Percentiles rank a stretch among this genome's conserved stretches.
Evolutionary conservation across 2,888 invertebrate species (phyloP).

Genomic region (Drosophila atripex): DNA sequence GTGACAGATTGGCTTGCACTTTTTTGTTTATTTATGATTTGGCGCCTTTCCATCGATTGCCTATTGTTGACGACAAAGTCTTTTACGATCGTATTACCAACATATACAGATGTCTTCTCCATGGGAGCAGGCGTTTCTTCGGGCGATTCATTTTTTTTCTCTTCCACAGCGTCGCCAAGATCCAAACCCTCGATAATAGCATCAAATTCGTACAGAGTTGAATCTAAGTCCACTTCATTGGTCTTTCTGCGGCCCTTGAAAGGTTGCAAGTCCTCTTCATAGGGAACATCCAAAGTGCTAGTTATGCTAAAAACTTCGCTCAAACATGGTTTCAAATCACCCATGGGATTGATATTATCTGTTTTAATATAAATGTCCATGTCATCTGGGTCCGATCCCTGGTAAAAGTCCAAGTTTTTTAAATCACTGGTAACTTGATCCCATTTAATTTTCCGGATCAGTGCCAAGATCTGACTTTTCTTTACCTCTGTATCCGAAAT

Average conservation of each 20-base stretch:
- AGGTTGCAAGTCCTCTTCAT: neutral
- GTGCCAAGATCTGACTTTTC: conserved; percentile 7
- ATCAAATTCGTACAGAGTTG: neutral
- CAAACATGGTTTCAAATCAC: neutral
- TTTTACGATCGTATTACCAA: too few species aligned
- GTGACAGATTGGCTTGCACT: too few species aligned
- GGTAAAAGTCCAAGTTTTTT: conserved; percentile 9
- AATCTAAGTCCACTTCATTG: neutral
- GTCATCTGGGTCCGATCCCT: neutral
- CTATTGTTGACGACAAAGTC: too few species aligned
- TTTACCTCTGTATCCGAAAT: neutral
- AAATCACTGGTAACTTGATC: conserved; percentile 49
- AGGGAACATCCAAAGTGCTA: neutral
- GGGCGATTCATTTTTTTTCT: too few species aligned
- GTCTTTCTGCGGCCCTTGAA: neutral
- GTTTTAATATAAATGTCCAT: neutral
- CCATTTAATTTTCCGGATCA: conserved; percentile 41
- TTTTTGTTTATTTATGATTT: too few species aligned
- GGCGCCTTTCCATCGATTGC: too few species aligned
- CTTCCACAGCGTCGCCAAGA: too few species aligned
- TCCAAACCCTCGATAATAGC: neutral
- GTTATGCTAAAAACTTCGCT: neutral
- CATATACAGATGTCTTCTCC: too few species aligned
- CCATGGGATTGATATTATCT: neutral
- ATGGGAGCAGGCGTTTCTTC: too few species aligned